Evolutionary conservation across 2,797 vertebrate genomes (phyloP).

Genomic region (Cyclopterus lumpus): DNA sequence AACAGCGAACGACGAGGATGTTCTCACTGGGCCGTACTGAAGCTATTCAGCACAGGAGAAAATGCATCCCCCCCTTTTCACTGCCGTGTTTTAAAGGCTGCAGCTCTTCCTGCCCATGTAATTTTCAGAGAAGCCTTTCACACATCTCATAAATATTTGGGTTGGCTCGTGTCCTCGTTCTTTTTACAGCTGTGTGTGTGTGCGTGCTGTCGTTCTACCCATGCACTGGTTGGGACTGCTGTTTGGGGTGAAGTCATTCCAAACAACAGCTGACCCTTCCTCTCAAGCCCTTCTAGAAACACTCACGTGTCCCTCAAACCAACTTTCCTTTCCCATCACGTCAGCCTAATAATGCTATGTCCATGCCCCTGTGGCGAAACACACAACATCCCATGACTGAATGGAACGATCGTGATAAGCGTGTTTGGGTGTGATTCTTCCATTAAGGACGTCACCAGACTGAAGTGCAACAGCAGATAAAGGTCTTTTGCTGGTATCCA

Average conservation of each 20-base stretch:
- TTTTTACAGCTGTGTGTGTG: conserved; percentile 31
- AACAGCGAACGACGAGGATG: conserved; percentile 25
- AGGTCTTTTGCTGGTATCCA: conserved; percentile 9
- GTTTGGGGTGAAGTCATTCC: conserved; percentile 72
- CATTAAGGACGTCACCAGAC: conserved; percentile 25
- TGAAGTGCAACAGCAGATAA: conserved; percentile 26
- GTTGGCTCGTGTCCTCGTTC: conserved; percentile 56
- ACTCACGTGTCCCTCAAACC: conserved; percentile 29
- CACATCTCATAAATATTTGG: conserved; percentile 78
- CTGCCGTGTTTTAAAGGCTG: conserved; percentile 25
- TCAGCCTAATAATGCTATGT: conserved; percentile 41
- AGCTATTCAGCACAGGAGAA: not conserved
- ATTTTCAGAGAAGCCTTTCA: conserved; percentile 55
- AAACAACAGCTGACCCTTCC: conserved; percentile 69
- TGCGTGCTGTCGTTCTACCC: conserved; percentile 9
- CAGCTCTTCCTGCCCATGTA: conserved; percentile 37
- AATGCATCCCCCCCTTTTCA: conserved; percentile 33
- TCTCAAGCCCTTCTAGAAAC: conserved; percentile 43
- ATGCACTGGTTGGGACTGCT: conserved; percentile 39
- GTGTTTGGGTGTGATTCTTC: conserved; percentile 48
- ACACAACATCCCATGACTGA: conserved; percentile 22
- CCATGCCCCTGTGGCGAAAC: conserved; percentile 1
- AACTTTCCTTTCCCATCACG: conserved; percentile 34
- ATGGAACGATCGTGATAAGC: conserved; percentile 33
- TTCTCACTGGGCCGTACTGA: not conserved